phyloP scores from a whole-genome alignment of 2,797 vertebrate genomes.

The Chaetodon trifasciatus region DNA sequence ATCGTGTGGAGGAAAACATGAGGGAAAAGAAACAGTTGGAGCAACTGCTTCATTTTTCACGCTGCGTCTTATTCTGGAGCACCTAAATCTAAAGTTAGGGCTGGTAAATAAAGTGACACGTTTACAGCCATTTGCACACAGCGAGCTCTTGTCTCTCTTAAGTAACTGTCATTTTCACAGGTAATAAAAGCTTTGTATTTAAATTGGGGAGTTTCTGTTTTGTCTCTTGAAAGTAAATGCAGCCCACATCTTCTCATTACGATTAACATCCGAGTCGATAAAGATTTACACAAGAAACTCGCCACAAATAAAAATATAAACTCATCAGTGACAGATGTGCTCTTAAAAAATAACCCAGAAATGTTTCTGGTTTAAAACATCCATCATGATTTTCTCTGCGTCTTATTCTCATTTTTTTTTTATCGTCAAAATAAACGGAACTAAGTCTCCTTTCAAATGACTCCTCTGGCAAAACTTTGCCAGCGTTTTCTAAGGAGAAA shows the following conservation, averaged over 20 bases:
- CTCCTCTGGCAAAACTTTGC: background rate
- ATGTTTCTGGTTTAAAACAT: background rate
- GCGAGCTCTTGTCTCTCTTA: slow-evolving; percentile 21
- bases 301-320: background rate
- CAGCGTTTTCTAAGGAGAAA: background rate
- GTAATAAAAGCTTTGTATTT: slow-evolving; percentile 80
- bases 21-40: slow-evolving; percentile 9
- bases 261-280: slow-evolving; percentile 7
- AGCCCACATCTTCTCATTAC: slow-evolving; percentile 3
- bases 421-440: background rate
- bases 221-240: slow-evolving; percentile 18
- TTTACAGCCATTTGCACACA: slow-evolving; percentile 73
- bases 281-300: slow-evolving; percentile 10
- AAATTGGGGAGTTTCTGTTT: slow-evolving; percentile 63
- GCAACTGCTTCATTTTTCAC: background rate
- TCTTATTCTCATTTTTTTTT: background rate
- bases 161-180: slow-evolving; percentile 51
- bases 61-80: background rate
- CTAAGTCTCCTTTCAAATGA: background rate
- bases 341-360: background rate
- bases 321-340: slow-evolving; percentile 7
- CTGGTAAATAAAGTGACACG: slow-evolving; percentile 35
- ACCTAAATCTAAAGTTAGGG: background rate
- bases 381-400: background rate
- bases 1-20: slow-evolving; percentile 62